Percentiles rank a stretch among this genome's conserved stretches.
These are phyloP conservation scores for Monomorium pharaonis DNA, from an alignment of 1,140 invertebrate genomes.

Conservation along the genomic window DNA sequence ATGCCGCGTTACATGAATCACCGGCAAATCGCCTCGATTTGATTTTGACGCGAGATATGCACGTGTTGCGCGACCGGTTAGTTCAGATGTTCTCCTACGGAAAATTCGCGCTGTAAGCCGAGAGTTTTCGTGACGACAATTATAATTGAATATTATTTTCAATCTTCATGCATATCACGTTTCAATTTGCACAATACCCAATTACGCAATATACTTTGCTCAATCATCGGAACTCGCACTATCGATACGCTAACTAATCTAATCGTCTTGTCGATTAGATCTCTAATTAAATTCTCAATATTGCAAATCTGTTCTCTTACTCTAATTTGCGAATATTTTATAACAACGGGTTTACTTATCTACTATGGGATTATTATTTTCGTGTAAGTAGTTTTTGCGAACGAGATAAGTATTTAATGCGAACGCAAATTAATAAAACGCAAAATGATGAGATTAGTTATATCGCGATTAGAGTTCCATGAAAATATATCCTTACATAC, in stretches of 20 bases:
- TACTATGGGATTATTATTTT: background rate
- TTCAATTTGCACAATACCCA: background rate
- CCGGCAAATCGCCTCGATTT: constrained; percentile 2
- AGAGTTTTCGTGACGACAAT: background rate
- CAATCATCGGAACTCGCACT: background rate
- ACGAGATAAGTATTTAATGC: background rate
- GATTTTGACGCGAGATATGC: constrained; percentile 30
- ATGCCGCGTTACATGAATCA: constrained; percentile 31
- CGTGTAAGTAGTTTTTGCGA: background rate
- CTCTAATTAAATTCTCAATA: constrained; percentile 2
- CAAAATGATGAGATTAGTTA: too few relatives aligned
- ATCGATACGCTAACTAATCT: constrained; percentile 30
- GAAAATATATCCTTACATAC: constrained; percentile 24
- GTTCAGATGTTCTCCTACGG: background rate
- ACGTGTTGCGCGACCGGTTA: background rate
- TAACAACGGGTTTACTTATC: background rate
- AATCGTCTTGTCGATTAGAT: constrained; percentile 38
- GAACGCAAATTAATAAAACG: background rate
- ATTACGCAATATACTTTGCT: background rate
- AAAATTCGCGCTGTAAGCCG: background rate
- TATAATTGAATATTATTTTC: background rate
- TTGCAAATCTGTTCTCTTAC: background rate
- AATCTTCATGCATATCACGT: background rate
- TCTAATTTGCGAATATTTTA: background rate
- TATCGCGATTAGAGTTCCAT: constrained; percentile 37